Conservation (phyloP, 1,140 invertebrate species). For the Eurosta solidaginis region DNA sequence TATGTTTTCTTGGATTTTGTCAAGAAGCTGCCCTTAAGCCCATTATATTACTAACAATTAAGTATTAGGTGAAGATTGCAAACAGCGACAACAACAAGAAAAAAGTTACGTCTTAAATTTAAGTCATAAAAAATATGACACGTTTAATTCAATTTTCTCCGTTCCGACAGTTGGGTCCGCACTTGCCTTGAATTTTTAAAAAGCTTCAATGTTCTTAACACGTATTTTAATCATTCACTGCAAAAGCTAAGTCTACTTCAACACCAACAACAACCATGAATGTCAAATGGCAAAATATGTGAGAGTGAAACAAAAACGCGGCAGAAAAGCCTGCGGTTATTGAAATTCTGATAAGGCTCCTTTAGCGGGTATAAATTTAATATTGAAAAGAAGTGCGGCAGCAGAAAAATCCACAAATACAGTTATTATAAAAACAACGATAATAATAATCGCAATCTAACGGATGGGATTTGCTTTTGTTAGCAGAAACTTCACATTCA, state of each 20-base stretch:
- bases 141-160: neutral
- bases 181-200: conserved; percentile 3
- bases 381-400: neutral
- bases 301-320: neutral
- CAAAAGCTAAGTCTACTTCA: neutral
- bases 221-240: conserved; percentile 11
- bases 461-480: conserved; percentile 8
- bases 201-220: conserved; percentile 1
- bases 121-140: neutral
- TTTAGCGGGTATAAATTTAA: neutral
- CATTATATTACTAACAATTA: neutral
- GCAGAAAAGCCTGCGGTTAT: conserved; percentile 13
- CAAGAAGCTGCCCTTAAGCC: neutral
- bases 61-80: neutral
- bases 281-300: neutral
- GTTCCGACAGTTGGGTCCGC: neutral
- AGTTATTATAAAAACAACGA: conserved; percentile 4
- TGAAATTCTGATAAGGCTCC: conserved; percentile 9
- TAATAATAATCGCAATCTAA: neutral
- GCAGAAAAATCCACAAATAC: neutral
- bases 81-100: neutral
- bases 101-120: neutral
- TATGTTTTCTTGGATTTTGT: neutral
- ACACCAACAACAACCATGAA: neutral
- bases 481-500: neutral